phyloP scores from a whole-genome alignment of 2,888 invertebrate genomes.

The Cephus pulcher region DNA sequence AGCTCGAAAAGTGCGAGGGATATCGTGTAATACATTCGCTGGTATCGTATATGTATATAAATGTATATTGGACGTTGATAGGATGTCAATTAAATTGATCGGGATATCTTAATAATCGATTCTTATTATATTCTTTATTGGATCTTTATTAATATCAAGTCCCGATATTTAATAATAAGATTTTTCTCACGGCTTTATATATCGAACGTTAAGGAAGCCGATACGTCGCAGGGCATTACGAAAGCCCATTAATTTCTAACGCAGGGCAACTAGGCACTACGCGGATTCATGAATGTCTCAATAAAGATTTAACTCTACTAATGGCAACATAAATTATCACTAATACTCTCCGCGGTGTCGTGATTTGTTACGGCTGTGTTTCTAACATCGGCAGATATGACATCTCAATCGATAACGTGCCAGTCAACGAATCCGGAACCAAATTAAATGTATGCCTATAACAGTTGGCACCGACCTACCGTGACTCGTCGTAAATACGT shows the following conservation, averaged over 20 bases:
- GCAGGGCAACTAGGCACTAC: not conserved
- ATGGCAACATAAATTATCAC: slow-evolving; percentile 17
- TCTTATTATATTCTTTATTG: not conserved
- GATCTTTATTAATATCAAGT: not conserved
- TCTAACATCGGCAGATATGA: slow-evolving; percentile 19
- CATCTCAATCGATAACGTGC: slow-evolving; percentile 28
- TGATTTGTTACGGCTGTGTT: slow-evolving; percentile 29
- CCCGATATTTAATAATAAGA: not conserved
- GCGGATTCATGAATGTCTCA: slow-evolving; percentile 10
- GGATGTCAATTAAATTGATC: not conserved
- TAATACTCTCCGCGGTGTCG: slow-evolving; percentile 11
- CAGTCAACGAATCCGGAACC: slow-evolving; percentile 24
- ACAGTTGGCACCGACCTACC: not conserved
- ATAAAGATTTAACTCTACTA: slow-evolving; percentile 12
- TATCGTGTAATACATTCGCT: not conserved
- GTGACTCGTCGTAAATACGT: not conserved
- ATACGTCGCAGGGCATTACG: not conserved
- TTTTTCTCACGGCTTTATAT: not conserved
- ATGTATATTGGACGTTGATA: not conserved
- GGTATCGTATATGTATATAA: not conserved
- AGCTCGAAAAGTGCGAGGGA: not conserved
- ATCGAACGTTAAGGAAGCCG: slow-evolving; percentile 1
- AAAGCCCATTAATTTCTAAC: slow-evolving; percentile 1
- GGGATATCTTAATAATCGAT: not conserved
- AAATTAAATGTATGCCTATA: slow-evolving; percentile 18